Evolutionary conservation across 1,140 invertebrate genomes (phyloP), one percentile per base, ranked within the genome.

Genomic region (Oscheius sp.): DNA sequence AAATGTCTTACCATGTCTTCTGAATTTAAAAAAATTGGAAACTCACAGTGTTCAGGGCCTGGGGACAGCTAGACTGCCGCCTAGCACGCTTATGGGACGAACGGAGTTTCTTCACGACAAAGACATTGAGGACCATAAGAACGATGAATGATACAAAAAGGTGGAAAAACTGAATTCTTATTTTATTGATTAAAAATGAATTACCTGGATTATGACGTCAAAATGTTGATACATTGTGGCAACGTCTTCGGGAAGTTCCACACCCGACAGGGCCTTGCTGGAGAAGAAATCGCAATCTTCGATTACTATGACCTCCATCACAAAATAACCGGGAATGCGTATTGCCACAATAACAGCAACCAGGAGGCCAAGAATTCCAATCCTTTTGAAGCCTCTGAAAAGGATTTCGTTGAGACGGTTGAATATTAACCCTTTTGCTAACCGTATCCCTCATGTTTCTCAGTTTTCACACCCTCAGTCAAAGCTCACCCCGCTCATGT

Each of bases 121-220:
- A 3, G 29, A 64, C 31, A 35, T 73, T 73, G 46, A 65, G 42
- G 10, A 46, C 34, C 10, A 38, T 38, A 1, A 73, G 49, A 10
- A 73, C 23, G 31, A 63, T 18, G 62, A 73, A 73, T 1, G 70
- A 73, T 31, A 73, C 38, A 34, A 64, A 65, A 0, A 62, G 38
- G 49, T 73, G 70, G 18, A 73, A 34, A 28, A 73, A 73, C 70
- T 73, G 34, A 49, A 65, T 20, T 32, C n/a, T n/a, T 1, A 62
- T 36, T 58, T 23, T 15, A 42, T 32, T 49, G 13, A n/a, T 45
- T 7, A 10, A 18, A 18, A 68, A 2, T 13, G 20, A 29, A 7
- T 20, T 34, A 63, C 28, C 28, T 36, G 28, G 13, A 65, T 38
- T 10, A 20, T 2, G 13, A 65, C 26, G 34, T 36, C 32, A 26